Conservation (phyloP, 2,888 invertebrate genomes). For the Cheiracanthium punctorium region DNA sequence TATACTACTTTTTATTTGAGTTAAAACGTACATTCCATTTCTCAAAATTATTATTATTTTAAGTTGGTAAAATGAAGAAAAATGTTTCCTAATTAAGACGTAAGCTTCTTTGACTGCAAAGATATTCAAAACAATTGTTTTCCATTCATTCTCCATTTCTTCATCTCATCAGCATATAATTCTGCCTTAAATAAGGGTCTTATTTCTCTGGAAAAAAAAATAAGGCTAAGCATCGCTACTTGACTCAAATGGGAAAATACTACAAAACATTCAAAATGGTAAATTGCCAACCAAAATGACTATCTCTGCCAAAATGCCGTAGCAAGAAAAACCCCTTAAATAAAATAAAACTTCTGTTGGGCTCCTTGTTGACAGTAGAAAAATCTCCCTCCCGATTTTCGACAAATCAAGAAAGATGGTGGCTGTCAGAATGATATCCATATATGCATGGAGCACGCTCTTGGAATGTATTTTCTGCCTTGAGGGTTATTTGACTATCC, state of each 20-base stretch:
- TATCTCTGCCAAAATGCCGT: background rate
- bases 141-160: background rate
- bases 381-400: background rate
- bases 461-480: background rate
- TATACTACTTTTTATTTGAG: too few relatives aligned
- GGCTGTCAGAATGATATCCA: slow-evolving; percentile 35
- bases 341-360: background rate
- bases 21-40: too few relatives aligned
- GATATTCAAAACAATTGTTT: too few relatives aligned
- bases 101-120: too few relatives aligned
- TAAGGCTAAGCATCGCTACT: background rate
- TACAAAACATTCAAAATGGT: slow-evolving; percentile 7
- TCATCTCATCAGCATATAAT: background rate
- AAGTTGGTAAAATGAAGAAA: too few relatives aligned
- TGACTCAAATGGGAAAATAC: background rate
- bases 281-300: slow-evolving; percentile 1
- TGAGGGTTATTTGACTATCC: slow-evolving; percentile 2
- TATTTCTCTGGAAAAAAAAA: background rate
- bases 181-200: background rate
- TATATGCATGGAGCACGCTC: slow-evolving; percentile 24
- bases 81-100: too few relatives aligned
- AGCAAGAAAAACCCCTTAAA: background rate
- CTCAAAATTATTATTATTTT: too few relatives aligned
- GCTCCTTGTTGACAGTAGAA: background rate
- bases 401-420: slow-evolving; percentile 43